phyloP scores from a whole-genome alignment of 2,888 invertebrate genomes.

The Xestobium rufovillosum region DNA sequence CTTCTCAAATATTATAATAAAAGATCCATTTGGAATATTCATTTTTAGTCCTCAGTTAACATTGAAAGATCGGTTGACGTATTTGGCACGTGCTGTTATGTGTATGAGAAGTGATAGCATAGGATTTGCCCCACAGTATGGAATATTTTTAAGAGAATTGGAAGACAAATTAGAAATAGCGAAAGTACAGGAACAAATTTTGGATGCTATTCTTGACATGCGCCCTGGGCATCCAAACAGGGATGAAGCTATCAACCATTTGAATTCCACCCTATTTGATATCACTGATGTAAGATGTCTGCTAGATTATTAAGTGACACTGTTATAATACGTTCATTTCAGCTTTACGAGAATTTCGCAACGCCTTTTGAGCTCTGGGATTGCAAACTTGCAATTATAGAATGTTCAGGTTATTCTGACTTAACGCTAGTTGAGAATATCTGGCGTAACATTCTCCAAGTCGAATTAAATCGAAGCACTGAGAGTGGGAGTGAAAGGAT shows the following conservation, averaged over 20 bases:
- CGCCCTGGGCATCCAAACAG: constrained; percentile 35
- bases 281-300: constrained; percentile 73
- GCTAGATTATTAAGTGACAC: constrained; percentile 5
- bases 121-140: constrained; percentile 63
- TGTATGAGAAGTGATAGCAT: constrained; percentile 85
- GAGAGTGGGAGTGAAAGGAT: constrained; percentile 52
- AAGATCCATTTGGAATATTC: not conserved
- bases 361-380: constrained; percentile 86
- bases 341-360: constrained; percentile 88
- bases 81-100: constrained; percentile 89
- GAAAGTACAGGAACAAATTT: constrained; percentile 66
- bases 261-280: constrained; percentile 78
- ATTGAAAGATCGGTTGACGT: constrained; percentile 76
- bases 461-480: constrained; percentile 43
- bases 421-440: constrained; percentile 79
- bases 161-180: constrained; percentile 93
- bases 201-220: constrained; percentile 56
- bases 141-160: constrained; percentile 75
- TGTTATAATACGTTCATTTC: constrained; percentile 20
- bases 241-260: constrained; percentile 55
- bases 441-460: constrained; percentile 77
- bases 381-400: constrained; percentile 89
- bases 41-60: constrained; percentile 60
- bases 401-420: constrained; percentile 91
- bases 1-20: constrained; percentile 22